Evolutionary conservation across 1,140 invertebrate genomes (phyloP).

Genomic region (Platyscapa corneri): DNA sequence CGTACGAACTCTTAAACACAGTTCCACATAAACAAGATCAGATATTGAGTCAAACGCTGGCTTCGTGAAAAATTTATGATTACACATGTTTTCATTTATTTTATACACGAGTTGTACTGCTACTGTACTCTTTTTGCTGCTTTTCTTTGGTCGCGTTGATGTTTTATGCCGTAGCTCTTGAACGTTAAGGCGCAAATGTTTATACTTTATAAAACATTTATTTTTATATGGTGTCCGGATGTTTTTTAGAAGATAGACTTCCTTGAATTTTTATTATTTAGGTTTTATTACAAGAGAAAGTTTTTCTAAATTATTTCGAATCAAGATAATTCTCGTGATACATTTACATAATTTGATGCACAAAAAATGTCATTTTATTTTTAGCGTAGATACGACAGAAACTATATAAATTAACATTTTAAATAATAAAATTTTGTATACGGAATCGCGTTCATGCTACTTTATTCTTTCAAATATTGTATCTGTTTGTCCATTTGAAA

Average conservation of each 20-base stretch:
- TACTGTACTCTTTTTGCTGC: too few relatives aligned
- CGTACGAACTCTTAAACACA: neutral
- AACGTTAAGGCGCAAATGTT: neutral
- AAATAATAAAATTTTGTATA: too few relatives aligned
- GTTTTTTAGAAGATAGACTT: neutral
- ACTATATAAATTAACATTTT: too few relatives aligned
- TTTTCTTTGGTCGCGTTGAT: neutral
- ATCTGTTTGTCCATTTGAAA: too few relatives aligned
- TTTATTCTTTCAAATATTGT: too few relatives aligned
- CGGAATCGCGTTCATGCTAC: too few relatives aligned
- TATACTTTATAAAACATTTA: neutral
- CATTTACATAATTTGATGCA: too few relatives aligned
- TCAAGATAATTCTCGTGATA: too few relatives aligned
- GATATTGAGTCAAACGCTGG: constrained; percentile 18
- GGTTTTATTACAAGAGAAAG: neutral
- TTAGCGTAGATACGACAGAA: too few relatives aligned
- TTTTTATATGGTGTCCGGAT: neutral
- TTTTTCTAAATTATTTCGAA: neutral
- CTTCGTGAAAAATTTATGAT: constrained; percentile 9
- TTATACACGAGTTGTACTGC: neutral
- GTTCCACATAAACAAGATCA: constrained; percentile 38
- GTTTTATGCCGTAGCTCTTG: neutral
- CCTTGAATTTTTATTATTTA: neutral
- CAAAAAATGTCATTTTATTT: too few relatives aligned
- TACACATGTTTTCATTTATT: neutral